phyloP scores from a whole-genome alignment of 2,113 vertebrate species.

The Irena cyanogastra region DNA sequence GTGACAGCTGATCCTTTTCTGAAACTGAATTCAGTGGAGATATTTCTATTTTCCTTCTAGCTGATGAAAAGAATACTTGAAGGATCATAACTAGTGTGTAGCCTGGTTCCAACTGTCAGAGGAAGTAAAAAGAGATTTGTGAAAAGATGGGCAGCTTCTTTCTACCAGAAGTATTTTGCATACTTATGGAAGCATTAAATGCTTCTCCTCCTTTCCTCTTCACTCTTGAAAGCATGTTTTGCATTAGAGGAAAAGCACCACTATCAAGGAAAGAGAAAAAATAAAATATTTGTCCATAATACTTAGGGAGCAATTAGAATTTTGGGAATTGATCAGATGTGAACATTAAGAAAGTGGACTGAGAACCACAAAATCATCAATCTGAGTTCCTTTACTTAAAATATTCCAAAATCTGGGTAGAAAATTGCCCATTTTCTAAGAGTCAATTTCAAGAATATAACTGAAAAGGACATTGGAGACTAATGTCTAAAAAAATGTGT shows the following conservation, averaged over 20 bases:
- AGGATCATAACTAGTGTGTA: background rate
- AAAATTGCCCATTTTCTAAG: background rate
- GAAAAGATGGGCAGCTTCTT: background rate
- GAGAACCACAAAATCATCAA: background rate
- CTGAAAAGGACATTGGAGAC: background rate
- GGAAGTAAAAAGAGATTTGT: background rate
- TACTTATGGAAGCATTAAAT: background rate
- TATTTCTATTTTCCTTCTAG: background rate
- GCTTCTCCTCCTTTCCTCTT: background rate
- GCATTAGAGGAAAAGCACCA: background rate
- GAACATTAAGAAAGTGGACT: background rate
- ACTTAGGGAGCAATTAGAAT: background rate
- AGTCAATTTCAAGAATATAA: background rate
- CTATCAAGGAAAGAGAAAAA: background rate
- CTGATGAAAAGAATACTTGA: background rate
- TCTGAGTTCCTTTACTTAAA: background rate
- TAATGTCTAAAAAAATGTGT: background rate
- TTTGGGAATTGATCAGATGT: background rate
- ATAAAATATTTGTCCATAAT: background rate
- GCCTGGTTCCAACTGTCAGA: background rate
- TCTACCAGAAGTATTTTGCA: background rate
- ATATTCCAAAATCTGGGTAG: background rate
- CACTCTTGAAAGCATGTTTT: background rate
- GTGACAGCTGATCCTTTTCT: background rate
- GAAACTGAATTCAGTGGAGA: background rate